Evolutionary conservation across 37 sponge, comb jelly and placozoan genomes (phyloP).

Genomic region (Ianthella basta): DNA sequence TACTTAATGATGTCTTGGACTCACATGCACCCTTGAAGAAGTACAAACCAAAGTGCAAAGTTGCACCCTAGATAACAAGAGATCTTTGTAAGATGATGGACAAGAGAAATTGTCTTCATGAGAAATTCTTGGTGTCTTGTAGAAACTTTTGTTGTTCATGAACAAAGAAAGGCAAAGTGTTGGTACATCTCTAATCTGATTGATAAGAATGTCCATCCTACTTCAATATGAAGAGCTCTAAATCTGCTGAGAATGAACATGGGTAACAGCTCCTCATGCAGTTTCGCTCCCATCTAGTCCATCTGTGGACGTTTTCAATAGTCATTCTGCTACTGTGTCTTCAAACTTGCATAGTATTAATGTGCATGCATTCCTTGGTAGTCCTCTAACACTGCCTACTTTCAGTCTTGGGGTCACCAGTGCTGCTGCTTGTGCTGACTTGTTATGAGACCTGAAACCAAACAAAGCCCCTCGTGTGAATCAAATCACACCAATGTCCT

Average conservation of each 20-base stretch:
- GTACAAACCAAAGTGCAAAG: not conserved
- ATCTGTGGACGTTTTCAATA: not conserved
- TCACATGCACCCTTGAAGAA: not conserved
- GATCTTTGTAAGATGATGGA: not conserved
- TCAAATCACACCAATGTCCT: not conserved
- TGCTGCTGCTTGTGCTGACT: not conserved
- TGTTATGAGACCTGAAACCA: not conserved
- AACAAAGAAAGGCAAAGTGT: not conserved
- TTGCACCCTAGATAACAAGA: not conserved
- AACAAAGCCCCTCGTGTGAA: not conserved
- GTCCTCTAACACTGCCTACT: too few relatives aligned
- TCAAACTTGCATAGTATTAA: not conserved
- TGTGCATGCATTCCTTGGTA: too few relatives aligned
- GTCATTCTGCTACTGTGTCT: not conserved
- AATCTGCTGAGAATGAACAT: not conserved
- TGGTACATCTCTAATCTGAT: not conserved
- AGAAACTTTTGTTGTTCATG: not conserved
- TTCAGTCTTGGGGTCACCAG: not conserved
- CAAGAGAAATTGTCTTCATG: not conserved
- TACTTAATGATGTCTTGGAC: not conserved
- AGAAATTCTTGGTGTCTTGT: not conserved
- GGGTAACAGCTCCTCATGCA: not conserved
- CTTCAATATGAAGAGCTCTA: not conserved
- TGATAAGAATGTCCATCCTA: not conserved
- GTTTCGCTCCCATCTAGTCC: not conserved